These are phyloP conservation scores for Styela plicata DNA, from an alignment of 23 tunicate genomes.

Conservation along the genomic window DNA sequence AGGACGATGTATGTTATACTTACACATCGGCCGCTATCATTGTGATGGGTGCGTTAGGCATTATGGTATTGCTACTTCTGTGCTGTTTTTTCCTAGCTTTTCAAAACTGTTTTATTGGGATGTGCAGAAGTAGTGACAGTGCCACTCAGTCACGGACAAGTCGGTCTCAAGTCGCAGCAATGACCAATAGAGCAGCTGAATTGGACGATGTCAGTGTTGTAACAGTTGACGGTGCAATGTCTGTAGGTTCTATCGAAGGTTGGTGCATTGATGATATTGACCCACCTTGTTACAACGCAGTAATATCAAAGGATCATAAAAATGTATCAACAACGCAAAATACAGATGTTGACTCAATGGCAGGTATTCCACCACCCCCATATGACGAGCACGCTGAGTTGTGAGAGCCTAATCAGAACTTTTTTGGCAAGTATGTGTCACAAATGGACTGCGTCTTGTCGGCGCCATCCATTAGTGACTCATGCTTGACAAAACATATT, in stretches of 20 bases:
- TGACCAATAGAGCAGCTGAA: not conserved
- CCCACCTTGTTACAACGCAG: not conserved
- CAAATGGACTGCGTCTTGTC: no score
- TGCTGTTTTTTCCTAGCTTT: not conserved
- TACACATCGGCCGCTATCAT: not conserved
- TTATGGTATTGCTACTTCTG: not conserved
- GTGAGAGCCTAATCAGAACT: no score
- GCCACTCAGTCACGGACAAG: not conserved
- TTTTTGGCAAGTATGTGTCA: no score
- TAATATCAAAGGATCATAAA: no score
- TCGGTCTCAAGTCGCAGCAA: not conserved
- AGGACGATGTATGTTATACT: not conserved
- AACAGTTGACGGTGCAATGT: not conserved
- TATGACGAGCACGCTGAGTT: not conserved
- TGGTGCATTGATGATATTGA: not conserved
- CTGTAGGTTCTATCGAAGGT: not conserved
- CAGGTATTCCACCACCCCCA: not conserved
- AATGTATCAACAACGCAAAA: not conserved
- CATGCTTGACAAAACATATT: no score
- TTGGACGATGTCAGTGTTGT: not conserved
- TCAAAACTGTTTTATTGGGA: not conserved
- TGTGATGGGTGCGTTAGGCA: not conserved
- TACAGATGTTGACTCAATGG: not conserved
- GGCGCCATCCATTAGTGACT: no score
- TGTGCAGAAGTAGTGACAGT: not conserved